Percentiles rank a stretch among this genome's conserved stretches.
phyloP scores from a whole-genome alignment of 2,113 vertebrate species.

The Romanogobio albipinnatus region DNA sequence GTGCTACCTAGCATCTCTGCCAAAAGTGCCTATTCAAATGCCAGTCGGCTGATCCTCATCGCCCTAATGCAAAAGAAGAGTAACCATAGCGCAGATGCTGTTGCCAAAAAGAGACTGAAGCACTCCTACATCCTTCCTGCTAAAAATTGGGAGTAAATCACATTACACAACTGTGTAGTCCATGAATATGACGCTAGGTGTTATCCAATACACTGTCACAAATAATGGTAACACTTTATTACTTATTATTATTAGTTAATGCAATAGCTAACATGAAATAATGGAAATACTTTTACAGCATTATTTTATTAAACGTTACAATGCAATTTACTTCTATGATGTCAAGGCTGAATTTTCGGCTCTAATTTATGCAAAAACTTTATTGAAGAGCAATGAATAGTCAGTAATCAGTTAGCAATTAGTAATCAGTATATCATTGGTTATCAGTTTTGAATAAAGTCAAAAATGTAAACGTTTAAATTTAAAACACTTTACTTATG shows the following conservation, averaged over 20 bases:
- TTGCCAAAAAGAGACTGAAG: constrained; percentile 17
- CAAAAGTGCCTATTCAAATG: constrained; percentile 24
- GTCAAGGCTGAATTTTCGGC: background rate
- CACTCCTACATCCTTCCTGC: constrained; percentile 10
- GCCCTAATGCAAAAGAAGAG: constrained; percentile 2
- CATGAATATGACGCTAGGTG: background rate
- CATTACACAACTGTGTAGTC: background rate
- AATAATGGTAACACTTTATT: background rate
- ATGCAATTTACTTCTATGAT: background rate
- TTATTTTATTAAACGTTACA: no score
- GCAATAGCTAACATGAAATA: background rate
- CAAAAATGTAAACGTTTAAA: no score
- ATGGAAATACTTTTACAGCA: background rate
- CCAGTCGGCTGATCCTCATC: constrained; percentile 14
- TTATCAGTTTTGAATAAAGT: no score
- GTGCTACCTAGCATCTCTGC: constrained; percentile 10
- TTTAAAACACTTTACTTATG: no score
- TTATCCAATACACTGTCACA: background rate
- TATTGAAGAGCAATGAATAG: no score
- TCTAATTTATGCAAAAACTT: no score
- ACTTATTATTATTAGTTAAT: background rate
- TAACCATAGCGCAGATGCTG: background rate
- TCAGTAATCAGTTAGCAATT: no score
- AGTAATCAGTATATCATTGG: no score
- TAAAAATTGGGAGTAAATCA: constrained; percentile 14